Evolutionary conservation across 1,140 invertebrate genomes (phyloP), one percentile per base, ranked within the genome.

Genomic region (Drosophila funebris): DNA sequence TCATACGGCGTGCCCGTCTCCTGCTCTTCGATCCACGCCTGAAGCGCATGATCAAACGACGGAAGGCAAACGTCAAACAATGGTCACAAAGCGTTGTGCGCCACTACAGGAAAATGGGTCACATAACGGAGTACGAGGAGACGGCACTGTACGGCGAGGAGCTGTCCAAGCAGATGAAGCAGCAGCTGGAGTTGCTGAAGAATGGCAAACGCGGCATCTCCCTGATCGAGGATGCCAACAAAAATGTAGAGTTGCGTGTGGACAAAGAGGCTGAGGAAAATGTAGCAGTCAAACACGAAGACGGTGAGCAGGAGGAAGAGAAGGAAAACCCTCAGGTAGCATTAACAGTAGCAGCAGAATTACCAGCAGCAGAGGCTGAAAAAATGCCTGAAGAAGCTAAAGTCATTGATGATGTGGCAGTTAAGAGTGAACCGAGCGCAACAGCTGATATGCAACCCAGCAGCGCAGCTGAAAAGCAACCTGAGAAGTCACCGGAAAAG

Each of bases 171-270:
- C 78, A 90, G 41, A 73, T 91, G 76, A 91, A 91, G 37, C 69
- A 91, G 50, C 90, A 91, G 50, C 62, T 91, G 53, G 87, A 90
- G 57, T 39, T 91, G 18, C 64, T 91, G 0, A 89, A 91, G 27
- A 83, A 63, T 7, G 56, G 72, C 33, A 90, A 90, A 22, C 63
- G 89, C 0, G 74, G 56, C 0, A 27, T 83, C 1, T 76, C 75
- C 1, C 31, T 90, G 4, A 91, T 90, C 13, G 81, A 90, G 44
- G 78, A 90, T 29, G 44, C 67, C n/a, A 71, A 73, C 43, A 68
- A 41, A 37, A 73, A 66, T 44, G 27, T 71, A 1, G 67, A 85
- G 18, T 8, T 72, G 5, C 37, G 43, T 0, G 1, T 11, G 1
- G 39, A 9, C 7, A 48, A 20, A 24, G 27, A 44, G 3, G n/a